Evolutionary conservation across 2,888 invertebrate genomes (phyloP), one percentile per base, ranked within the genome.

Genomic region (Erpobdella octoculata): DNA sequence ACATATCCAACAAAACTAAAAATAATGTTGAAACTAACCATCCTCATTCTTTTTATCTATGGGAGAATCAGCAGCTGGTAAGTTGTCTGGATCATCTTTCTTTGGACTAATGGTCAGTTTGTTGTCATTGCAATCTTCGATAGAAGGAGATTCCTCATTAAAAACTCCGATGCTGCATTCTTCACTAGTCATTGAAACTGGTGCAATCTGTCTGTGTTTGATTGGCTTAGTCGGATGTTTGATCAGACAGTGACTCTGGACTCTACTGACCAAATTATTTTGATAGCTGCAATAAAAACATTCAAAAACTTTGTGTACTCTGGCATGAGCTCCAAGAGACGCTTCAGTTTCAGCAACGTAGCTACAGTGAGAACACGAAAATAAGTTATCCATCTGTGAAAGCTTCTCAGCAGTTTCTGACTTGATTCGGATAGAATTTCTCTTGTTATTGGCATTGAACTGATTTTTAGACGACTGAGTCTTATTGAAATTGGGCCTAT

Each of bases 281-380:
- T 68, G 48, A 41, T 70, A 74, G 41, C 28, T 64, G 41, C 74
- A 74, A 73, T 74, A 74, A 68, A 58, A 31, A 66, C 74, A 74
- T n/a, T 37, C 61, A 67, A 58, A 71, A 35, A 64, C 25, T 36
- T 58, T 65, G 69, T 69, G 69, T 6, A 69, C 48, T 58, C 69
- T 53, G n/a, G 69, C 33, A 35, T 69, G 69, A 33, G 53, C 58
- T n/a, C 58, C 46, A 36, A 69, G 58, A n/a, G 69, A 38, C 31
- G 46, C 21, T 21, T 69, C 46, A 33, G 58, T 69, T 36, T 69
- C 58, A 18, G 69, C 69, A 25, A 69, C 69, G 53, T 48, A 69
- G 28, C 36, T 58, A 21, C 69, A 69, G 31, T 48, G 48, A 18
- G 5, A 58, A 58, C 69, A 69, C 15, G 69, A 58, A 31, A 48